Evolutionary conservation across 2,888 invertebrate genomes (phyloP).

Genomic region (Dicyrtomina minuta): DNA sequence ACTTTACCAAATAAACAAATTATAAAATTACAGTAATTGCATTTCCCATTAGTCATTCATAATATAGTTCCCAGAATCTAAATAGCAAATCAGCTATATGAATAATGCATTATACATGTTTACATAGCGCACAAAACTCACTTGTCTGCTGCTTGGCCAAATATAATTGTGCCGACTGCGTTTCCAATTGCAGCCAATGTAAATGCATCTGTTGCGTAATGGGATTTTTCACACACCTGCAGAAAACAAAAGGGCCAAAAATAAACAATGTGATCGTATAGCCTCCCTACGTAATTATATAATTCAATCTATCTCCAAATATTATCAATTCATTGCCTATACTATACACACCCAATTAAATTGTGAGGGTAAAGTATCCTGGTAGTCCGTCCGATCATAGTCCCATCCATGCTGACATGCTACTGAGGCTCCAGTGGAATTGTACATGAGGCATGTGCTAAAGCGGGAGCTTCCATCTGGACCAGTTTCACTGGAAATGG

Average conservation of each 20-base stretch:
- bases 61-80: too few relatives aligned
- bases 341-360: too few relatives aligned
- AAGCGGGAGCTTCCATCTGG: conserved; percentile 34
- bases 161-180: conserved; percentile 57
- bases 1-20: too few relatives aligned
- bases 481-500: conserved; percentile 28
- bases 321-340: too few relatives aligned
- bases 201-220: conserved; percentile 62
- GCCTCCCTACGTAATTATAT: too few relatives aligned
- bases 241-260: too few relatives aligned
- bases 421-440: conserved; percentile 21
- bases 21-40: too few relatives aligned
- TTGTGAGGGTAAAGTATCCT: too few relatives aligned
- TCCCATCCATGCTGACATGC: conserved; percentile 62
- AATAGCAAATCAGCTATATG: too few relatives aligned
- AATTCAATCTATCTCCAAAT: too few relatives aligned
- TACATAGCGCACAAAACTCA: conserved; percentile 55
- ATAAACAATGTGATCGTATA: too few relatives aligned
- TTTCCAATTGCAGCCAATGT: conserved; percentile 61
- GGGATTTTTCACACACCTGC: conserved; percentile 64
- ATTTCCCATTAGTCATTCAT: too few relatives aligned
- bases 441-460: conserved; percentile 48
- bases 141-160: conserved; percentile 64
- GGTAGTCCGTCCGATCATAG: conserved; percentile 60
- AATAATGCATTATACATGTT: not conserved